A percentile compares a stretch with the other conserved stretches of the same genome.
Evolutionary conservation across 2,113 vertebrate genomes (phyloP).

Genomic region (Dasypus novemcinctus): DNA sequence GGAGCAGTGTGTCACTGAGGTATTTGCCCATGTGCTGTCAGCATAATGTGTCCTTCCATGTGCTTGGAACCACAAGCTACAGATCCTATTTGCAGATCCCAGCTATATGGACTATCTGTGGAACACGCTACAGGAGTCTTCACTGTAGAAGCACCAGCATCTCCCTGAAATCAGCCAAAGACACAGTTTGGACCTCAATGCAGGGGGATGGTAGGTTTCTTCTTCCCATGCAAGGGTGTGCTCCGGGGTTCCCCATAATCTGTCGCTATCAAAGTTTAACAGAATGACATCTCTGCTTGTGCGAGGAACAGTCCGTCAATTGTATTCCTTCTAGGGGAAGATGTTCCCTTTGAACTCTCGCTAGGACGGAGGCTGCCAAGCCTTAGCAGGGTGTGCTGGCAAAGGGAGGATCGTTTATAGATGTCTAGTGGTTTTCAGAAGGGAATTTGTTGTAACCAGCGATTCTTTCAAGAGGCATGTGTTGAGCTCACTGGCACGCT

Average conservation of each 20-base stretch:
- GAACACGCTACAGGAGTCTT: background rate
- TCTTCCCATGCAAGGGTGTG: background rate
- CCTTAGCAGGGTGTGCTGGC: background rate
- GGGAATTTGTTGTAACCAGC: background rate
- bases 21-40: background rate
- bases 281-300: background rate
- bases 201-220: background rate
- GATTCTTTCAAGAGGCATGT: background rate
- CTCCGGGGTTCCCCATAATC: background rate
- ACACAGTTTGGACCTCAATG: background rate
- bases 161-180: background rate
- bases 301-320: background rate
- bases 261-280: background rate
- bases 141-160: background rate
- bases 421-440: background rate
- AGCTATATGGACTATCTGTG: background rate
- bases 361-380: background rate
- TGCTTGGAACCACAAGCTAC: background rate
- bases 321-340: background rate
- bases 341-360: background rate
- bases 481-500: background rate
- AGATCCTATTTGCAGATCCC: background rate
- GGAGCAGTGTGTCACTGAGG: background rate
- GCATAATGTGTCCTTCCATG: background rate
- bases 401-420: background rate